phyloP scores from a whole-genome alignment of 1,140 invertebrate genomes.

The Eufriesea mexicana region DNA sequence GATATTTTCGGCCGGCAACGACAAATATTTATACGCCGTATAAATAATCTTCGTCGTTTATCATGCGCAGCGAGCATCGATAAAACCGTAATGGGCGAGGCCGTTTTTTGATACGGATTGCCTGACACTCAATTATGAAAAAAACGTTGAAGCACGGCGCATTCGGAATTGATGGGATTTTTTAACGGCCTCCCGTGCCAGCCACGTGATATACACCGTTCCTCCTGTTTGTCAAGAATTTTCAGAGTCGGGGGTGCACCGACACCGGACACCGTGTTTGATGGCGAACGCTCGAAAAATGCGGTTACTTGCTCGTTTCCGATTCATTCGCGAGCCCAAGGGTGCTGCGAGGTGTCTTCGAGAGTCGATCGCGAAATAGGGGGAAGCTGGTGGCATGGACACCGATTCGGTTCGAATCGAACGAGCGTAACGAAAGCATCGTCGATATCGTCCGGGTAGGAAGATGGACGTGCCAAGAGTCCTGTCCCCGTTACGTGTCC shows the following conservation, averaged over 20 bases:
- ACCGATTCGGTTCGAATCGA: no score
- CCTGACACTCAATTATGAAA: slow-evolving; percentile 35
- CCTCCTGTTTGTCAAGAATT: background rate
- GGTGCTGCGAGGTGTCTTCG: no score
- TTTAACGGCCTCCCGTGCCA: background rate
- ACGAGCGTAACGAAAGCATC: background rate
- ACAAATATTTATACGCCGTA: slow-evolving; percentile 30
- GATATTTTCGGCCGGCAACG: slow-evolving; percentile 1
- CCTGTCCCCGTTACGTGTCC: background rate
- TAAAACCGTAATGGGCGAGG: slow-evolving; percentile 22
- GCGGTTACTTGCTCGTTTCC: no score
- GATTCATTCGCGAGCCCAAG: background rate
- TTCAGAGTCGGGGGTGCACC: no score
- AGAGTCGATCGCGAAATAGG: no score
- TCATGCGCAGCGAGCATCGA: slow-evolving; percentile 16
- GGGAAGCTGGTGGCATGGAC: no score
- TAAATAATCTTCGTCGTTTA: slow-evolving; percentile 40
- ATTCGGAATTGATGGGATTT: background rate
- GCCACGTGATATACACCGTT: background rate
- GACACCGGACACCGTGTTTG: background rate
- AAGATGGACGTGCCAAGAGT: background rate
- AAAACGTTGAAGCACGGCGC: background rate
- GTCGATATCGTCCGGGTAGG: no score
- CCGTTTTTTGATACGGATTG: slow-evolving; percentile 9
- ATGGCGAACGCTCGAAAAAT: no score